Conservation (phyloP, 53 echinoderm and acorn worm genomes). For the Holothuria scabra region DNA sequence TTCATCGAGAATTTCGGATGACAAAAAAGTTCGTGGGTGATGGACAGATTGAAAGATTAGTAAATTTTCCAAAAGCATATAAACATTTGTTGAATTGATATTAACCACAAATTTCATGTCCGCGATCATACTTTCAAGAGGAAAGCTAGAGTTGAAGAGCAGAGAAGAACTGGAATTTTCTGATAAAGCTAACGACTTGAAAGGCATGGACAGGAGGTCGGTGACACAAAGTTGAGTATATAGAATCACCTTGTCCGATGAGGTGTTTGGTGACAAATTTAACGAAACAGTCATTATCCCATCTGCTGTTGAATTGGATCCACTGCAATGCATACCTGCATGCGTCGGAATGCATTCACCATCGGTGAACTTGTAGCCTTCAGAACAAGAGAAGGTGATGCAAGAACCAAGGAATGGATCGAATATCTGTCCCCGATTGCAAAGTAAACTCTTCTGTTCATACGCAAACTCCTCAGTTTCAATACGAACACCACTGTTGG, state of each 20-base stretch:
- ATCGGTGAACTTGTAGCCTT: slow-evolving; percentile 4
- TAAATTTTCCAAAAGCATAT: too few relatives aligned
- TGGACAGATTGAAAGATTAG: too few relatives aligned
- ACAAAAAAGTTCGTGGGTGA: too few relatives aligned
- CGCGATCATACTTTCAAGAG: neutral
- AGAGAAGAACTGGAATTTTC: too few relatives aligned
- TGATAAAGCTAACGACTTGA: too few relatives aligned
- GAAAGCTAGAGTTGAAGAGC: too few relatives aligned
- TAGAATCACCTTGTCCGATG: too few relatives aligned
- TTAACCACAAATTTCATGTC: neutral
- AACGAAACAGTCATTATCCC: neutral
- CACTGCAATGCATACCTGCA: neutral
- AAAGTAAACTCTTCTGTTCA: neutral
- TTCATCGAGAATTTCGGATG: too few relatives aligned
- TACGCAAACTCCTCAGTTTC: neutral
- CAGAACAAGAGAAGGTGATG: slow-evolving; percentile 2
- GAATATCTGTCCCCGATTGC: slow-evolving; percentile 1
- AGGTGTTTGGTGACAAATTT: too few relatives aligned
- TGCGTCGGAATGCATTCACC: neutral
- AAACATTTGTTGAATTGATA: neutral
- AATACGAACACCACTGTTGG: neutral
- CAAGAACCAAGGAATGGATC: slow-evolving; percentile 3
- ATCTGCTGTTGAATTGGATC: neutral
- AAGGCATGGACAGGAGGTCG: too few relatives aligned
- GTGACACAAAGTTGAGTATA: too few relatives aligned